Base-by-base conservation (phyloP, 2,888 invertebrate genomes). In the Ennomos fuscantarius region DNA sequence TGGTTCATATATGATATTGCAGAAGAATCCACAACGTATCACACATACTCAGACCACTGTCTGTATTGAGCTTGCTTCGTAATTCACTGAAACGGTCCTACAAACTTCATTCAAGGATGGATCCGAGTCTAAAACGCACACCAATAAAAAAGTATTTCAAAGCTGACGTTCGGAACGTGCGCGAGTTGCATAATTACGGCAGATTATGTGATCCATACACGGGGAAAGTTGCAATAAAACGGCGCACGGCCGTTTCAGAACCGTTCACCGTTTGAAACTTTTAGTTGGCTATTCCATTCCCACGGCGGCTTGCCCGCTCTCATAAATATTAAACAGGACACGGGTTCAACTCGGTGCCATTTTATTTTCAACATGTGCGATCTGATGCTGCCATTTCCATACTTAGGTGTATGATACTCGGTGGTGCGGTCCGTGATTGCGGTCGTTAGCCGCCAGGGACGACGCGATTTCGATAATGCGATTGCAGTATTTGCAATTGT, bases 251-350 rank as follows among this genome's bases (percentile, higher is more conserved):
- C 76, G 71, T 71, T 80, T 72, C 74, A 69, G 73, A 74, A 76
- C 63, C 72, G 72, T 79, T 79, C 74, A 72, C 65, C 68, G 67
- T 72, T 68, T 73, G 70, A 71, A 82, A 81, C 69, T 81, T 81
- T 78, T 72, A 73, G 70, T 70, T 72, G 73, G 72, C 76, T 70
- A 81, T 81, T 79, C 76, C 74, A 70, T 66, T 60, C 70, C 63
- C 65, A 55, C 60, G 61, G 66, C 60, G 65, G 59, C 55, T 47
- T 48, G 66, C 66, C 67, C 57, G 60, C 68, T 55, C 74, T 81
- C 82, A 82, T 82, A 82, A 81, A 82, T 82, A 82, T 82, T 80
- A 76, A 82, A 78, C 74, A 75, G 73, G 62, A 76, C 74, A 72
- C 68, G 74, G 70, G 75, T 76, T 73, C 69, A 70, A 65, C 71